phyloP scores from a whole-genome alignment of 1,140 invertebrate species.

The Lerema accius region DNA sequence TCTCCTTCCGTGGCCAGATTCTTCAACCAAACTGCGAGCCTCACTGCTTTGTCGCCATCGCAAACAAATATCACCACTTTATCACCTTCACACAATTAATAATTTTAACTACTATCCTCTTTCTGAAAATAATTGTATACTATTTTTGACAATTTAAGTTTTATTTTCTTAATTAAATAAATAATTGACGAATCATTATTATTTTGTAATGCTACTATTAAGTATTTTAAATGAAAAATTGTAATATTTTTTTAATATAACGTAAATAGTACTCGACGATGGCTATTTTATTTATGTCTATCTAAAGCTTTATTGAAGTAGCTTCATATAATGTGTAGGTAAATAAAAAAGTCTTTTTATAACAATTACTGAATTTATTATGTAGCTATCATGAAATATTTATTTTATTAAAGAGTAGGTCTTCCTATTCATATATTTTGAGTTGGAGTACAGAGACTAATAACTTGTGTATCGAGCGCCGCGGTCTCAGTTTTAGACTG shows the following conservation, averaged over 20 bases:
- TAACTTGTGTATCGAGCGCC: constrained; percentile 54
- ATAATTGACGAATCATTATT: neutral
- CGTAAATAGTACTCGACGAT: too few relatives aligned
- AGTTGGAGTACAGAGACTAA: constrained; percentile 74
- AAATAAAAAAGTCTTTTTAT: neutral
- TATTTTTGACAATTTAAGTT: neutral
- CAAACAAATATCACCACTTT: constrained; percentile 41
- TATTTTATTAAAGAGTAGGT: constrained; percentile 6
- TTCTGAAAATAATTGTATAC: constrained; percentile 4
- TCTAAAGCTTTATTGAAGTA: too few relatives aligned
- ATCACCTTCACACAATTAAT: constrained; percentile 37
- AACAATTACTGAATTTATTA: neutral
- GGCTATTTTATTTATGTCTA: too few relatives aligned
- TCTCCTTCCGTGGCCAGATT: constrained; percentile 73
- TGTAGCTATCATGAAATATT: constrained; percentile 14
- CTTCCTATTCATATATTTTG: constrained; percentile 37
- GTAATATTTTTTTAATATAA: too few relatives aligned
- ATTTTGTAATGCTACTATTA: too few relatives aligned
- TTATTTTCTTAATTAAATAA: neutral
- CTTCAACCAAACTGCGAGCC: constrained; percentile 64
- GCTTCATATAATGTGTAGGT: too few relatives aligned
- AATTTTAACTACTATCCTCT: neutral
- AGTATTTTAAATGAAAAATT: too few relatives aligned
- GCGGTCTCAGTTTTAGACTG: constrained; percentile 43
- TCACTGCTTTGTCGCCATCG: constrained; percentile 54